These are phyloP conservation scores for Rhagologus leucostigma DNA, from an alignment of 2,113 vertebrate species.

Conservation along the genomic window DNA sequence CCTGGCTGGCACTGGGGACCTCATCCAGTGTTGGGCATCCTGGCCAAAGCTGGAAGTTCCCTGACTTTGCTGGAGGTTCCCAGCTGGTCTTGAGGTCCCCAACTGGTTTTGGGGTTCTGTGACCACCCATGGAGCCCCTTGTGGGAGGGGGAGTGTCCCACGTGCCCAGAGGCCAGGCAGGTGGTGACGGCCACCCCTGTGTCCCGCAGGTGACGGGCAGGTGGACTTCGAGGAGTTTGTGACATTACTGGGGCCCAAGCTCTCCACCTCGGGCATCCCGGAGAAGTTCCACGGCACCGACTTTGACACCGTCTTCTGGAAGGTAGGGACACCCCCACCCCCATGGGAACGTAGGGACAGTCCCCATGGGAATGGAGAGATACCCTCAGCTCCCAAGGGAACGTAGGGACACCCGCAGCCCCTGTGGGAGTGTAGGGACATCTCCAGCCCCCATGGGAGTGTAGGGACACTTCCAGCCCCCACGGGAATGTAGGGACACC, in stretches of 20 bases:
- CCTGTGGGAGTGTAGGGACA: fast-evolving
- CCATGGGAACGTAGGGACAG: not conserved
- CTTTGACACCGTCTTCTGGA: conserved; percentile 98
- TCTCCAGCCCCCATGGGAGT: conserved; percentile 80
- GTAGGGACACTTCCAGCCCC: conserved; percentile 40
- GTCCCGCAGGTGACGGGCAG: conserved; percentile 84
- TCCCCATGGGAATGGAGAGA: not conserved
- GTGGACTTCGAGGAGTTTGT: conserved; percentile 99
- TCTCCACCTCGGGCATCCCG: conserved; percentile 89
- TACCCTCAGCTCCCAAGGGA: conserved; percentile 75
- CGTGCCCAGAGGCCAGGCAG: fast-evolving
- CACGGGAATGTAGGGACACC: conserved; percentile 78
- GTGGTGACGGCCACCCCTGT: fast-evolving
- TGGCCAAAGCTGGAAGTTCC: not conserved
- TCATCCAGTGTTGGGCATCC: not conserved
- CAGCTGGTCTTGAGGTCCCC: not conserved
- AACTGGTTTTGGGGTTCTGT: not conserved
- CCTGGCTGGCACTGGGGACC: not conserved
- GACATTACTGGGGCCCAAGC: conserved; percentile 92
- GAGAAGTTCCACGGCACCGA: conserved; percentile 94
- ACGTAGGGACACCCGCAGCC: conserved; percentile 59
- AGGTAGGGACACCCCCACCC: conserved; percentile 71
- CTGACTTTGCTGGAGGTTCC: not conserved
- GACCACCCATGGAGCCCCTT: not conserved
- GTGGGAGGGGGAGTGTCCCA: not conserved